Conservation (phyloP, 2,113 vertebrate species). For the Chiloscyllium plagiosum region DNA sequence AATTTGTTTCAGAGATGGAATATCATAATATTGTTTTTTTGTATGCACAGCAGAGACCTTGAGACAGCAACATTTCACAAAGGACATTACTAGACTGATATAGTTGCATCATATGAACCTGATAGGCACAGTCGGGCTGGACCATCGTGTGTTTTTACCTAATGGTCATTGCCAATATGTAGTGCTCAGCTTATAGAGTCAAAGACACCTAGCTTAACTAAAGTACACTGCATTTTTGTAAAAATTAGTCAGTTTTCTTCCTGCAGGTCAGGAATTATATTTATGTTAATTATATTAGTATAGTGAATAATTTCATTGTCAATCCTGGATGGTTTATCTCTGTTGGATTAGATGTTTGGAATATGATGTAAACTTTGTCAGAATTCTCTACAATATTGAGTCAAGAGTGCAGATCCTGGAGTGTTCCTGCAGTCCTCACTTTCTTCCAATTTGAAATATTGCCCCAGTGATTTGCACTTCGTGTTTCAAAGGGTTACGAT, state of each 20-base stretch:
- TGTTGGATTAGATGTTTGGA: not conserved
- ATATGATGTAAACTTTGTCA: not conserved
- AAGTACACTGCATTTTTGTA: not conserved
- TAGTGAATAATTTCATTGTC: not conserved
- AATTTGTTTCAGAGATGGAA: not conserved
- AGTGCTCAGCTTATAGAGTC: not conserved
- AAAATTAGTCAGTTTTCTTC: not conserved
- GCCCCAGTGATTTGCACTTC: not conserved
- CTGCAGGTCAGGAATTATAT: not conserved
- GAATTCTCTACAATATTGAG: no score
- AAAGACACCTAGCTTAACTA: not conserved
- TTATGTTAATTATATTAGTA: not conserved
- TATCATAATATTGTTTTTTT: not conserved
- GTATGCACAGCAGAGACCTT: not conserved
- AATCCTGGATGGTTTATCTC: not conserved
- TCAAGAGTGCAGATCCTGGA: no score
- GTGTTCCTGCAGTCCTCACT: no score
- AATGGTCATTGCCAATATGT: not conserved
- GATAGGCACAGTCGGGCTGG: not conserved
- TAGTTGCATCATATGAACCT: not conserved
- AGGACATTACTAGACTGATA: not conserved
- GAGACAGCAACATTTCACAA: not conserved
- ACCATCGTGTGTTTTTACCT: not conserved
- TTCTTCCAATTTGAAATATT: not conserved
- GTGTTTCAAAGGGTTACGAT: not conserved